Percentiles rank a stretch among this genome's conserved stretches.
Conservation (phyloP, 2,888 invertebrate species). For the Athalia circularis region DNA sequence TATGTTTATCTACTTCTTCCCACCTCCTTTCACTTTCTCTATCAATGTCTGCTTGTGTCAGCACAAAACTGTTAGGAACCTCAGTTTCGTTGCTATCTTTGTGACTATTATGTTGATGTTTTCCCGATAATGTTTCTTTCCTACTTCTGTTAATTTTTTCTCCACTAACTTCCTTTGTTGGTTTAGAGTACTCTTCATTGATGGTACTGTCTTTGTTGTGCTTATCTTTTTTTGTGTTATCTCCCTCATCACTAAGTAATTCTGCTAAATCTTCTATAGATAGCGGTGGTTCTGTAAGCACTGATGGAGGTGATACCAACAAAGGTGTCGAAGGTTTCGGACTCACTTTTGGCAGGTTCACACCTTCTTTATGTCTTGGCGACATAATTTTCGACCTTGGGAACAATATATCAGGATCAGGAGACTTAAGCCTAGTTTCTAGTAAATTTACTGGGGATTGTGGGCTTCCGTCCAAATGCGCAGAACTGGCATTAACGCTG, state of each 20-base stretch:
- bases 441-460: conserved; percentile 55
- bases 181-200: conserved; percentile 16
- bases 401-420: conserved; percentile 59
- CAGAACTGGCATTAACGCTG: conserved; percentile 49
- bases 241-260: conserved; percentile 71
- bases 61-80: conserved; percentile 32
- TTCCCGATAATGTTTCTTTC: conserved; percentile 17
- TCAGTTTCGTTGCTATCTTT: conserved; percentile 29
- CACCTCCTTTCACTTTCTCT: conserved; percentile 59
- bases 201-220: conserved; percentile 49
- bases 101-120: conserved; percentile 41
- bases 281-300: conserved; percentile 66
- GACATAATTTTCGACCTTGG: conserved; percentile 52
- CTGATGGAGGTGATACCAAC: conserved; percentile 62
- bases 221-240: conserved; percentile 55
- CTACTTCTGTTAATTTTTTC: conserved; percentile 31
- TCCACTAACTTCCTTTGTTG: conserved; percentile 27
- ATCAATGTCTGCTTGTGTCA: conserved; percentile 54
- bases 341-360: conserved; percentile 50
- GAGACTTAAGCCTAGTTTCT: conserved; percentile 58
- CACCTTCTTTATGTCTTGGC: conserved; percentile 54
- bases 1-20: conserved; percentile 65
- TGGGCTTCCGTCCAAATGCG: conserved; percentile 41
- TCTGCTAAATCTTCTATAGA: conserved; percentile 69
- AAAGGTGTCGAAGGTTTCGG: conserved; percentile 54